Percentiles rank a stretch among this genome's conserved stretches.
Evolutionary conservation across 2,888 invertebrate species (phyloP).

Genomic region (Aproaerema taeniolella): DNA sequence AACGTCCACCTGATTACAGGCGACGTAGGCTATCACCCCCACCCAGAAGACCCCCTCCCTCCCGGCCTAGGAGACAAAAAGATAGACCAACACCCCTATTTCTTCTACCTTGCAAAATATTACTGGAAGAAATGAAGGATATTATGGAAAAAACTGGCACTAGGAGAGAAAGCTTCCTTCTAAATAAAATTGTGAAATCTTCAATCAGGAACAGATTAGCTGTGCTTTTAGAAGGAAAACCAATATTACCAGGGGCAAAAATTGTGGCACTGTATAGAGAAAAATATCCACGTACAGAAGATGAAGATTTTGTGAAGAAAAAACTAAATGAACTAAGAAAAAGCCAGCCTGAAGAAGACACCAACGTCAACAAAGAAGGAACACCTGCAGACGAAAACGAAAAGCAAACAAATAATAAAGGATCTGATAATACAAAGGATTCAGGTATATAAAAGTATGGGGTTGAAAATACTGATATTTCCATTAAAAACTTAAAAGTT

Average conservation of each 20-base stretch:
- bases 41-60: background rate
- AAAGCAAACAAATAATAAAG: slow-evolving; percentile 2
- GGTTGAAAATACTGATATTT: background rate
- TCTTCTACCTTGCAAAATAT: slow-evolving; percentile 18
- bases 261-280: slow-evolving; percentile 25
- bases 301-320: slow-evolving; percentile 23
- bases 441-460: slow-evolving; percentile 5
- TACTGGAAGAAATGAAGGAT: slow-evolving; percentile 18
- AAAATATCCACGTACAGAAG: slow-evolving; percentile 21
- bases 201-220: slow-evolving; percentile 25
- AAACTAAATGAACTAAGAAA: slow-evolving; percentile 20
- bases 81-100: slow-evolving; percentile 15
- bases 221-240: slow-evolving; percentile 21
- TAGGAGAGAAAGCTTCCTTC: slow-evolving; percentile 3
- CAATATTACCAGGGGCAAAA: slow-evolving; percentile 13
- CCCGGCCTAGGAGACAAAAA: background rate
- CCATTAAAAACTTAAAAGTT: too few relatives aligned
- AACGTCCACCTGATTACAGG: background rate
- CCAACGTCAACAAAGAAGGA: slow-evolving; percentile 9
- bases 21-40: background rate
- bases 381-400: slow-evolving; percentile 2
- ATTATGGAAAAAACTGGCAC: slow-evolving; percentile 4
- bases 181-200: slow-evolving; percentile 16
- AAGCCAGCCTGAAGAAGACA: slow-evolving; percentile 14
- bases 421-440: slow-evolving; percentile 2